Percentiles rank a stretch among this genome's conserved stretches.
Conservation (phyloP, 2,888 invertebrate species). For the Napeogenes inachia region DNA sequence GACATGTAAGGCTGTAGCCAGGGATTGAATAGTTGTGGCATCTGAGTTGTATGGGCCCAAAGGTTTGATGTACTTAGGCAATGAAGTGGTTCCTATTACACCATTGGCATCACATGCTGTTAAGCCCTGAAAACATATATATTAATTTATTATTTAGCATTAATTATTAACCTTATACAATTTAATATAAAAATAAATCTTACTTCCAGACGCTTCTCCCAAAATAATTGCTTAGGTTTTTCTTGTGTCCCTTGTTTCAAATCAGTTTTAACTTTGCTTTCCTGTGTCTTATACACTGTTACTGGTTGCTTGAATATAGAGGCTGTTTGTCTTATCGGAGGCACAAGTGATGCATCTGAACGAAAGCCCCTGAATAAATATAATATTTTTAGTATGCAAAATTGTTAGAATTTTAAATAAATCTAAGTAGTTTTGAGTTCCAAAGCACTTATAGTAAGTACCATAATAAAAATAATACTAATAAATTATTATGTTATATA, state of each 20-base stretch:
- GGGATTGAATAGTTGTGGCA: constrained; percentile 92
- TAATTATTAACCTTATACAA: constrained; percentile 8
- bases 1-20: constrained; percentile 96
- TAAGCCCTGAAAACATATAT: constrained; percentile 77
- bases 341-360: constrained; percentile 92
- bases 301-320: constrained; percentile 99
- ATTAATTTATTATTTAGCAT: not conserved
- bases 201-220: constrained; percentile 86
- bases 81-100: constrained; percentile 88
- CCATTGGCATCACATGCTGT: constrained; percentile 93
- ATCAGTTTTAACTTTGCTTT: constrained; percentile 92
- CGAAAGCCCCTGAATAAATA: constrained; percentile 81
- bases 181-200: not conserved
- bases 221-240: constrained; percentile 92
- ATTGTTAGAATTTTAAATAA: not conserved
- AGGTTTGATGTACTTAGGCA: constrained; percentile 89
- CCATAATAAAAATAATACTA: too few relatives aligned
- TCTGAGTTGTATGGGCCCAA: constrained; percentile 92
- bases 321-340: constrained; percentile 97
- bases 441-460: not conserved
- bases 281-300: constrained; percentile 94
- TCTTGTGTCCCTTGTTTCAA: constrained; percentile 95
- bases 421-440: not conserved
- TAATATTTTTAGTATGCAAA: constrained; percentile 6
- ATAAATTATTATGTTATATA: too few relatives aligned